phyloP scores from a whole-genome alignment of 2,797 vertebrate species.

The Gymnodraco acuticeps region DNA sequence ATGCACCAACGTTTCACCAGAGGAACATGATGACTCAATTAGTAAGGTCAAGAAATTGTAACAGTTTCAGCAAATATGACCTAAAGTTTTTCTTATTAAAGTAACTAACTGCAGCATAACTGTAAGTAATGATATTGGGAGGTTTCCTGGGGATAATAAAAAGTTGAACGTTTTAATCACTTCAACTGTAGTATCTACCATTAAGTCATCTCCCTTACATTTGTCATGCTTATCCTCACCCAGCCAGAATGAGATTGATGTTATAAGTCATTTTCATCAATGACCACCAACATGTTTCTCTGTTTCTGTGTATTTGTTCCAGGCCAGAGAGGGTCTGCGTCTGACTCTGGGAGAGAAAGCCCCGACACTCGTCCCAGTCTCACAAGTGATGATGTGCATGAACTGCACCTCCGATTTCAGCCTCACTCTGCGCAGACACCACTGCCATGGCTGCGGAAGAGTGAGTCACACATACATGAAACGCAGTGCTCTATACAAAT shows the following conservation, averaged over 20 bases:
- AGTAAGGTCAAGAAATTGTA: too few species aligned
- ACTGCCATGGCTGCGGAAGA: conserved; percentile 96
- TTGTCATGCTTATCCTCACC: neutral
- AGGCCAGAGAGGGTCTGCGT: conserved; percentile 88
- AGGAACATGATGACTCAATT: too few species aligned
- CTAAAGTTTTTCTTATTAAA: too few species aligned
- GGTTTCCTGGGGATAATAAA: too few species aligned
- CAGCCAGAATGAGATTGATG: neutral
- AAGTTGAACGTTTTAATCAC: too few species aligned
- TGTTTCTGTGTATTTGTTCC: conserved; percentile 52
- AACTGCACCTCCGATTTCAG: conserved; percentile 96
- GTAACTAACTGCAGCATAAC: too few species aligned
- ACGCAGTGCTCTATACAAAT: neutral
- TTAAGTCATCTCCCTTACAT: neutral
- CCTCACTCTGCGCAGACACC: conserved; percentile 92
- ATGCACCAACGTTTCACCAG: too few species aligned
- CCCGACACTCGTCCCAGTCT: conserved; percentile 92
- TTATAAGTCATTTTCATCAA: neutral
- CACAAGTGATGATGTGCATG: conserved; percentile 97
- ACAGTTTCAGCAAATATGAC: too few species aligned
- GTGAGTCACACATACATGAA: conserved; percentile 72
- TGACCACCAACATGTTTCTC: neutral
- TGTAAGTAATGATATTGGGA: too few species aligned
- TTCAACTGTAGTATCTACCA: too few species aligned
- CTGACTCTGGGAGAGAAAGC: conserved; percentile 92